Conservation (phyloP, 2,113 vertebrate species). For the Strix aluco region DNA sequence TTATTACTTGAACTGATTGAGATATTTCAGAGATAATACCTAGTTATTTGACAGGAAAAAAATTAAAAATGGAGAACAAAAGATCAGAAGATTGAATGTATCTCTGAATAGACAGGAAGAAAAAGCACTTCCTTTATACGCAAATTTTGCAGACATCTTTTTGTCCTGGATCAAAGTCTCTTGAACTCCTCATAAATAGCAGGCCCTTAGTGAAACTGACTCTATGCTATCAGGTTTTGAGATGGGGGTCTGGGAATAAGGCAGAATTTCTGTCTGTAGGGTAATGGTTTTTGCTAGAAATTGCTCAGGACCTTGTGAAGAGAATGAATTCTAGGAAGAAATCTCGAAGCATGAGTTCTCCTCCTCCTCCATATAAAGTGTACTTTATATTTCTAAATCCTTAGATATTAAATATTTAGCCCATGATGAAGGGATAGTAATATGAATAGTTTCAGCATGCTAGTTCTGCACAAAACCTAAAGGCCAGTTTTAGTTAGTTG, state of each 20-base stretch:
- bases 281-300: neutral
- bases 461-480: neutral
- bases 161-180: neutral
- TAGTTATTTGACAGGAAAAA: neutral
- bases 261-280: neutral
- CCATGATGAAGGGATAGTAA: neutral
- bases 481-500: neutral
- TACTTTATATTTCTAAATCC: neutral
- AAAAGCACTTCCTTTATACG: neutral
- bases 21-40: neutral
- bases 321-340: neutral
- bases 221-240: neutral
- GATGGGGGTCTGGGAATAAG: neutral
- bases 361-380: accelerated
- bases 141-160: neutral
- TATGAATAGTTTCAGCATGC: neutral
- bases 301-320: neutral
- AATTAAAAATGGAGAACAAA: neutral
- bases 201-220: neutral
- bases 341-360: neutral
- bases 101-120: neutral
- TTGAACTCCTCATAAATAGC: neutral
- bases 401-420: neutral
- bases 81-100: neutral
- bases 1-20: neutral